Evolutionary conservation across 2,113 vertebrate species (phyloP), one percentile per base, ranked within the genome.

Genomic region (Sisor rabdophorus): DNA sequence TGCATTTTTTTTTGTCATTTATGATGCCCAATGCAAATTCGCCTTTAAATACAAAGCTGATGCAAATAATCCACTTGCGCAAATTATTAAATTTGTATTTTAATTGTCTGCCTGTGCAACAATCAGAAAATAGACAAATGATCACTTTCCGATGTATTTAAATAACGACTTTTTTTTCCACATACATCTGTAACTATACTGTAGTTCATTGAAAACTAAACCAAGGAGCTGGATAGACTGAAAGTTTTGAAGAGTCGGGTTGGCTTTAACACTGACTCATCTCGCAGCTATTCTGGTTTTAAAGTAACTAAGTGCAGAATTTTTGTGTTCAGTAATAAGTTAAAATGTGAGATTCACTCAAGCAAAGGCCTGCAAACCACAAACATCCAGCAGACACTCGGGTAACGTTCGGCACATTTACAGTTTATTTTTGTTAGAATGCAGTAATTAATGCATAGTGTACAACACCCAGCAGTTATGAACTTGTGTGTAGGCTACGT

Each of bases 211-310:
- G 10, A 53, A 68, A 44, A n/a, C 54, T 50, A 65, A 48, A 44
- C 19, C 40, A 55, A 3, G 56, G 60, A 19, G 54, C 63, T 15
- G 22, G 64, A 30, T 11, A 22, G 20, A 44, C 24, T 70, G 26
- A 40, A 59, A 69, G 70, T 52, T 19, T 55, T 59, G 26, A 65
- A 44, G n/a, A 48, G 52, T 56, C 61, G 16, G 24, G 53, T 40
- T 53, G 8, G 17, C 11, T 15, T 61, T 6, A 65, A 54, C 50
- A 65, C 30, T 64, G 47, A 54, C 73, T 76, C 52, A 67, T 64
- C 11, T 16, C 44, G 24, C 50, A 73, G 24, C 71, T 60, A 67
- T 28, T 60, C 30, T 60, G 58, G 58, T 3, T 63, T 63, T 13
- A 32, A 52, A 22, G 59, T 61, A 61, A 74, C 44, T 50, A 52